phyloP scores from a whole-genome alignment of 2,888 invertebrate species.

The Venusia cambrica region DNA sequence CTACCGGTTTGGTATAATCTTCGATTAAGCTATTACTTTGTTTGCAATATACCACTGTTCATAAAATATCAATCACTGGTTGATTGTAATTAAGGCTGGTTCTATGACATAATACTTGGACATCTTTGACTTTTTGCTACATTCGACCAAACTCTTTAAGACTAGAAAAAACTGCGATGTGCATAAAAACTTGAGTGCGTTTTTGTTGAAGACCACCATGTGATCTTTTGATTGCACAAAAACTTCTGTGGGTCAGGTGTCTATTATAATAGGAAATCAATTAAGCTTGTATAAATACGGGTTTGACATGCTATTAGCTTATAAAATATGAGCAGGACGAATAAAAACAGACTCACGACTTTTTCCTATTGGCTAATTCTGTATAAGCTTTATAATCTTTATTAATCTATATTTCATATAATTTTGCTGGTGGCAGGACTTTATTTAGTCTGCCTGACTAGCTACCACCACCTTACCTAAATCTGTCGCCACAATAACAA shows the following conservation, averaged over 20 bases:
- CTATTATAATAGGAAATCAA: constrained; percentile 5
- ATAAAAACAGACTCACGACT: background rate
- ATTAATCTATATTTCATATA: no score
- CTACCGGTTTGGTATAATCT: background rate
- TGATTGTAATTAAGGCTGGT: background rate
- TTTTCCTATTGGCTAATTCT: no score
- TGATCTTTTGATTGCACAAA: constrained; percentile 11
- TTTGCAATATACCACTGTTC: constrained; percentile 1
- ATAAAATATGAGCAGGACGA: background rate
- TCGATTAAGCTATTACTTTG: background rate
- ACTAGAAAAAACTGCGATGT: no score
- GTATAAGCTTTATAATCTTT: no score
- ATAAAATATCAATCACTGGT: constrained; percentile 1
- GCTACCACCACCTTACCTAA: no score
- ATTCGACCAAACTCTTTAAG: background rate
- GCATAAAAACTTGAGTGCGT: no score
- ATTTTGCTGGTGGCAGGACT: no score
- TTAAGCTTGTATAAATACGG: constrained; percentile 1
- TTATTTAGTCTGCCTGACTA: no score
- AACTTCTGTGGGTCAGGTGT: constrained; percentile 6
- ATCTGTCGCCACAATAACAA: no score
- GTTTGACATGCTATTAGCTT: constrained; percentile 2
- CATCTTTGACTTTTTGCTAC: constrained; percentile 1
- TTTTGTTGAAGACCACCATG: constrained; percentile 5
- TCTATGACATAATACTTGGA: constrained; percentile 4